phyloP scores from a whole-genome alignment of 2,888 invertebrate genomes.

The Anthophora plumipes region DNA sequence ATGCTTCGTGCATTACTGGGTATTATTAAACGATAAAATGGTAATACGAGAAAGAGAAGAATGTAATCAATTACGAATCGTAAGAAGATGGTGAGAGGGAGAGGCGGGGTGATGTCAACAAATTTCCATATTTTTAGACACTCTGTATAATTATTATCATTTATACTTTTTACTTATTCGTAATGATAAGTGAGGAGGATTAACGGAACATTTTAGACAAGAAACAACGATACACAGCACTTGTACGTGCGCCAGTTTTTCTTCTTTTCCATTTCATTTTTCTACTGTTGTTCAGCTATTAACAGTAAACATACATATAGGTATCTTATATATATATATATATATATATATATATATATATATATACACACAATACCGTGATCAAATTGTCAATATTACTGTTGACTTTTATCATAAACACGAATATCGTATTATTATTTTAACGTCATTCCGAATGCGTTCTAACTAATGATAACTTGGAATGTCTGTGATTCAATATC shows the following conservation, averaged over 20 bases:
- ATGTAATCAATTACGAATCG: constrained; percentile 8
- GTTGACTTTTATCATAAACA: neutral
- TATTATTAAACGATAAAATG: constrained; percentile 16
- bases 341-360: too few relatives aligned
- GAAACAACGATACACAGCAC: constrained; percentile 29
- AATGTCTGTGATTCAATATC: constrained; percentile 52
- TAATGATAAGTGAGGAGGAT: constrained; percentile 29
- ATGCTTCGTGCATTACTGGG: constrained; percentile 22
- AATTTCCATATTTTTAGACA: constrained; percentile 69
- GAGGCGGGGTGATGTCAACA: constrained; percentile 16
- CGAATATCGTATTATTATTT: neutral
- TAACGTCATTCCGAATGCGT: constrained; percentile 38
- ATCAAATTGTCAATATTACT: constrained; percentile 8
- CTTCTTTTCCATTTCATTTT: constrained; percentile 3
- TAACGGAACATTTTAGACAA: constrained; percentile 9
- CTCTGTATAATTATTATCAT: constrained; percentile 56
- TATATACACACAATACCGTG: neutral
- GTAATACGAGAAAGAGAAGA: neutral
- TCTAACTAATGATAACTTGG: constrained; percentile 35
- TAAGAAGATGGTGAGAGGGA: neutral
- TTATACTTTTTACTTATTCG: constrained; percentile 57
- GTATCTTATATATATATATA: too few relatives aligned
- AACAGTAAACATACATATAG: neutral
- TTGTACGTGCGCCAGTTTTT: neutral
- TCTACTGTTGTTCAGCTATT: constrained; percentile 16